Evolutionary conservation across 2,888 invertebrate species (phyloP), one percentile per base, ranked within the genome.

Genomic region (Elmis aenea): DNA sequence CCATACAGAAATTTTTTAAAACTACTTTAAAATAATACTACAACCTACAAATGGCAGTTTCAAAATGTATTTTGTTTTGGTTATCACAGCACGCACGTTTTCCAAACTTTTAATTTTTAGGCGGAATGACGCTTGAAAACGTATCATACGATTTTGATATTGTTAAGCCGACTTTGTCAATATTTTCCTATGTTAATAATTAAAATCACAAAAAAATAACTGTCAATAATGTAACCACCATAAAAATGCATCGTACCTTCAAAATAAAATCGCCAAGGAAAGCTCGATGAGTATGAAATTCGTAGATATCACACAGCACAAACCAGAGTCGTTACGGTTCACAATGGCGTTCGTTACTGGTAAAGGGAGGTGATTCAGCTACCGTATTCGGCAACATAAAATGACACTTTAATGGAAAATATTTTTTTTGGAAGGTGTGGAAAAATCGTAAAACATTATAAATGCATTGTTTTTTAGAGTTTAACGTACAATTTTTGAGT

Each of bases 341-440:
- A 83, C 83, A 84, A 85, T 84, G 83, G 83, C 83, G 83, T 83
- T 81, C 78, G 75, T 77, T 72, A 68, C 67, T 66, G 65, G 70
- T 71, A 65, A 54, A 58, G 58, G 57, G 52, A 52, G 44, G 45
- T 52, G 55, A 52, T 40, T 46, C 43, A 43, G 28, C 28, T 27
- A 28, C 33, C 13, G 26, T 26, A 38, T 34, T 39, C 22, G 38
- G 26, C 26, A 23, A n/a, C n/a, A n/a, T n/a, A n/a, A n/a, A n/a
- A n/a, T n/a, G n/a, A n/a, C n/a, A n/a, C n/a, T n/a, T n/a, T n/a
- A n/a, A n/a, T n/a, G n/a, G n/a, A n/a, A n/a, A n/a, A n/a, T n/a
- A n/a, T n/a, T n/a, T n/a, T n/a, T n/a, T n/a, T n/a, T n/a, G n/a
- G n/a, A n/a, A n/a, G n/a, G n/a, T n/a, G n/a, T n/a, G n/a, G n/a